Evolutionary conservation across 2,888 invertebrate species (phyloP).

Genomic region (Apotomis turbidana): DNA sequence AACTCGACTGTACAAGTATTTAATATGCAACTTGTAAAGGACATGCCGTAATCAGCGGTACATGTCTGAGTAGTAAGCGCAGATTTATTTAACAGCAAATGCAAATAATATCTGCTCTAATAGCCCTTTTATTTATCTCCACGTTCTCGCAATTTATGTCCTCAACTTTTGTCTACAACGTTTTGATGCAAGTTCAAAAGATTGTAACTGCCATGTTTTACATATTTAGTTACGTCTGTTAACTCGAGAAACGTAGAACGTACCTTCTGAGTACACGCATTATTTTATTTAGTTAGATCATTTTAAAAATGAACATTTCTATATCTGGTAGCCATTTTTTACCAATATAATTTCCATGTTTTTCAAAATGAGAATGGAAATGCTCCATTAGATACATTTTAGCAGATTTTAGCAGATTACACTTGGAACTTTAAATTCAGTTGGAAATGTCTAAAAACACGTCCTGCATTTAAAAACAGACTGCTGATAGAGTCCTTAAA

Average conservation of each 20-base stretch:
- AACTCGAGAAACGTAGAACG: background rate
- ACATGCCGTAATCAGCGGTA: background rate
- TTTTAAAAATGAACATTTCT: background rate
- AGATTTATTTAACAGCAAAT: background rate
- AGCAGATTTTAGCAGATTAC: too few species aligned
- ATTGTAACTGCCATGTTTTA: background rate
- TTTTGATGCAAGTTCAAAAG: background rate
- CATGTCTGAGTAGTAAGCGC: background rate
- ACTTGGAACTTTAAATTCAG: too few species aligned
- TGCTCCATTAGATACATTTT: too few species aligned
- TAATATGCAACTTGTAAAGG: background rate
- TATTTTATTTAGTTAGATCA: background rate
- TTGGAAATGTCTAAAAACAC: too few species aligned
- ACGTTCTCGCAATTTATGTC: conserved; percentile 4
- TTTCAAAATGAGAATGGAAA: background rate
- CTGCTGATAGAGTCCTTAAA: too few species aligned
- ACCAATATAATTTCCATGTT: background rate
- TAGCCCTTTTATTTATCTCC: background rate
- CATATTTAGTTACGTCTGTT: background rate
- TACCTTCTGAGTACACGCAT: background rate
- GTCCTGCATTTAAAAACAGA: too few species aligned
- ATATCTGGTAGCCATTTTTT: too few species aligned
- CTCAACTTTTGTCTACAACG: conserved; percentile 1
- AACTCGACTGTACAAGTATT: background rate
- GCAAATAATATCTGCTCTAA: background rate